Evolutionary conservation across 2,113 vertebrate species (phyloP), one percentile per base, ranked within the genome.

Genomic region (Ctenomys sociabilis): DNA sequence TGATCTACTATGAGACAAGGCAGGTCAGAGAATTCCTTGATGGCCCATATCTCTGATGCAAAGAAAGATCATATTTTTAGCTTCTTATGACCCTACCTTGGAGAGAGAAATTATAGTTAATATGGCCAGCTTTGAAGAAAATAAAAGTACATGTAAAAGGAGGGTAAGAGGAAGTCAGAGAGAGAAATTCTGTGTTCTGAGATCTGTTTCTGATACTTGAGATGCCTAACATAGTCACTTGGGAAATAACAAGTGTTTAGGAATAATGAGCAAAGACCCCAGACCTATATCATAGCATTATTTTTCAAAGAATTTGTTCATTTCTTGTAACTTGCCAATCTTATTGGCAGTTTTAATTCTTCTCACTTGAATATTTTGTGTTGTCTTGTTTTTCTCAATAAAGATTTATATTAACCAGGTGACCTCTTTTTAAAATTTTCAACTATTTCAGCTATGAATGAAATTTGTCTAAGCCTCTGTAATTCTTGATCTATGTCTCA

Each of bases 321-420:
- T 66, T 94, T 91, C 19, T 77, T 52, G 11, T n/a, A 63, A 78
- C 5, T 81, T 80, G 28, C 70, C 59, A 40, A 7, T 89, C 59
- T 93, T 85, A 57, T 66, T 84, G n/a, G n/a, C n/a, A n/a, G n/a
- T n/a, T 92, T 43, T 52, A 49, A 95, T 68, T 83, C 35, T 24
- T 93, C 22, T 93, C 28, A 52, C n/a, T 86, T 87, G 35, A 10
- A 3, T 91, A 86, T 66, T 82, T 70, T 75, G 37, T 82, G 52
- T 49, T 54, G n/a, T 85, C 8, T 64, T 64, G 1, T 52, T 66
- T 66, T 63, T 24, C 21, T 78, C n/a, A n/a, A n/a, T 75, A 43
- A 75, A 75, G 1, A 22, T 43, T 75, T 43, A 43, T 75, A 43
- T 40, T 75, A 43, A 75, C 11, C 22, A 43, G 72, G 37, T 43